Conservation (phyloP, 2,888 invertebrate species). For the Bhutanitis thaidina region DNA sequence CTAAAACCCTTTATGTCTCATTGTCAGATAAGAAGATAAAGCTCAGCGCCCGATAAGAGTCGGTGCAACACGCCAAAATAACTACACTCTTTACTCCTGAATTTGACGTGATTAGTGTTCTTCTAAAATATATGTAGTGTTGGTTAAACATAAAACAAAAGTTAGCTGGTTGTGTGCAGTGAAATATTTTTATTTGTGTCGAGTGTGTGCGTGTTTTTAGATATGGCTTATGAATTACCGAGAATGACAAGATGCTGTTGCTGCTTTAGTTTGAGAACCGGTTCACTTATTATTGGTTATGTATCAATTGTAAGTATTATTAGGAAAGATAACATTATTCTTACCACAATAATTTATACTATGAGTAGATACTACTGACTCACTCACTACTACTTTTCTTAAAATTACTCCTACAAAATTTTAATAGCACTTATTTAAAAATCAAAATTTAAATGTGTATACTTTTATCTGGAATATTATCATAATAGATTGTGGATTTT, state of each 20-base stretch:
- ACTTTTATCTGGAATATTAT: too few relatives aligned
- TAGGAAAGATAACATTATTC: not conserved
- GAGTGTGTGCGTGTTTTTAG: not conserved
- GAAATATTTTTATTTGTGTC: not conserved
- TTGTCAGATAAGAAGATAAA: conserved; percentile 37
- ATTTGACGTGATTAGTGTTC: not conserved
- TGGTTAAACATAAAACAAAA: not conserved
- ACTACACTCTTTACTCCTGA: not conserved
- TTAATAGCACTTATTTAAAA: too few relatives aligned
- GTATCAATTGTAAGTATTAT: conserved; percentile 54
- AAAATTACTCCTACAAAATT: too few relatives aligned
- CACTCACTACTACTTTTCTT: too few relatives aligned
- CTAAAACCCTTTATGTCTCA: conserved; percentile 24
- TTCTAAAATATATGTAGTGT: not conserved
- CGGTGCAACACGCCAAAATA: conserved; percentile 3
- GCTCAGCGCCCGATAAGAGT: not conserved
- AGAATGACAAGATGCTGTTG: conserved; percentile 52
- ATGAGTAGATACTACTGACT: too few relatives aligned
- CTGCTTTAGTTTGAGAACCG: conserved; percentile 53
- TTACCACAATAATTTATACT: too few relatives aligned
- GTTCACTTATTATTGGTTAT: conserved; percentile 62
- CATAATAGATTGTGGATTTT: too few relatives aligned
- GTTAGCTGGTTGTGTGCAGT: conserved; percentile 1
- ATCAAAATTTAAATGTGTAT: too few relatives aligned
- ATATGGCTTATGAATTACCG: conserved; percentile 41